Evolutionary conservation across 1,140 invertebrate species (phyloP), one percentile per base, ranked within the genome.

Genomic region (Drosophila nigrodunni): DNA sequence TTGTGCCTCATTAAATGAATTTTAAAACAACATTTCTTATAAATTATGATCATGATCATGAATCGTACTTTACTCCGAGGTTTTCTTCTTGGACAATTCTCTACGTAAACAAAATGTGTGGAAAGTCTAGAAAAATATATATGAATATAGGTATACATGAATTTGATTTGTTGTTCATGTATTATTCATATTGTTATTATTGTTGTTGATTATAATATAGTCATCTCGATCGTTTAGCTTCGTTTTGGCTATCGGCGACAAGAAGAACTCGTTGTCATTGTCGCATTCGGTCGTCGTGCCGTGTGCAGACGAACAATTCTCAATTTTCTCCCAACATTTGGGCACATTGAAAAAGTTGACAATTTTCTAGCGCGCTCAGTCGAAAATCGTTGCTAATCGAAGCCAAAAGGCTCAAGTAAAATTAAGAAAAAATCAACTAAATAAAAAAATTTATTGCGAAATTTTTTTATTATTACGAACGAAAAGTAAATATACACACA

Each of bases 311-410:
- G 74, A 64, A 64, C 59, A 30, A 55, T 34, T 37, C 70, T 77
- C 64, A 80, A 59, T 71, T 61, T 74, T 58, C 41, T 58, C 52
- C 54, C 60, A 39, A 52, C 25, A 5, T 30, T 21, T 54, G 25
- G n/a, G 39, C 64, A 34, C 62, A 55, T 55, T 55, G 57, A 68
- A 69, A 61, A 74, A 74, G 70, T 77, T 80, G 78, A 80, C 77
- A 85, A 77, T 66, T 74, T 79, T 75, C 60, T 67, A 77, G 69
- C 75, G 78, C 81, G 78, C 73, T 89, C 85, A 89, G 85, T 89
- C 85, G 85, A 89, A 89, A 89, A 89, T 89, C 85, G 85, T 89
- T 89, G 85, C 88, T 89, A 89, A 89, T 81, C 85, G 85, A 89
- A 89, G 85, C 78, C 79, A 79, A 78, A 70, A 74, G 69, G 70